A percentile compares a stretch with the other conserved stretches of the same genome.
These are phyloP conservation scores for Carassius carassius DNA, from an alignment of 2,113 vertebrate genomes.

Conservation along the genomic window DNA sequence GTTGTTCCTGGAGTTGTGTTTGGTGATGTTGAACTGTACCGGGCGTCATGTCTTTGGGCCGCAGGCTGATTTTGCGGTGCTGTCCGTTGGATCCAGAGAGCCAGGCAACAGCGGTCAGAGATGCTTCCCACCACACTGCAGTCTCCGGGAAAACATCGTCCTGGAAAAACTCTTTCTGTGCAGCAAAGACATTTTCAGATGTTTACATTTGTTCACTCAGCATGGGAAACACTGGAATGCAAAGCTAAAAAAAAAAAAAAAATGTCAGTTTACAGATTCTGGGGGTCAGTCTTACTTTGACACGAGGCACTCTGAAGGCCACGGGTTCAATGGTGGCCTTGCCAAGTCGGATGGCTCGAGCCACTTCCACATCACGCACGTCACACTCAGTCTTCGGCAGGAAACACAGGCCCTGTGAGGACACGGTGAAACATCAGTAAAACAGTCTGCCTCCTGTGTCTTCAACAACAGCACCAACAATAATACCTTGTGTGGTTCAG, in stretches of 20 bases:
- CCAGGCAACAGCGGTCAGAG: conserved; percentile 78
- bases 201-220: neutral
- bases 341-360: conserved; percentile 85
- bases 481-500: conserved; percentile 86
- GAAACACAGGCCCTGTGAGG: conserved; percentile 83
- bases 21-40: conserved; percentile 70
- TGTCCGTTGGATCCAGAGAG: conserved; percentile 77
- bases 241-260: too few relatives aligned
- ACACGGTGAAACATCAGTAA: neutral
- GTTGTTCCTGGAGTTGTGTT: neutral
- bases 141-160: conserved; percentile 88
- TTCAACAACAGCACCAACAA: neutral
- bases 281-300: conserved; percentile 77
- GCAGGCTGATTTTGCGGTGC: conserved; percentile 78
- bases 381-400: conserved; percentile 87
- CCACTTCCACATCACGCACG: conserved; percentile 87
- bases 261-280: neutral
- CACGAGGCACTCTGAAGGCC: conserved; percentile 87
- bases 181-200: neutral
- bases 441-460: neutral
- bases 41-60: conserved; percentile 85
- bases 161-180: conserved; percentile 98
- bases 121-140: conserved; percentile 82
- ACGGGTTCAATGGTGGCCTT: conserved; percentile 85
- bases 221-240: neutral